phyloP scores from a whole-genome alignment of 2,113 vertebrate genomes.

The Syngnathus typhle region DNA sequence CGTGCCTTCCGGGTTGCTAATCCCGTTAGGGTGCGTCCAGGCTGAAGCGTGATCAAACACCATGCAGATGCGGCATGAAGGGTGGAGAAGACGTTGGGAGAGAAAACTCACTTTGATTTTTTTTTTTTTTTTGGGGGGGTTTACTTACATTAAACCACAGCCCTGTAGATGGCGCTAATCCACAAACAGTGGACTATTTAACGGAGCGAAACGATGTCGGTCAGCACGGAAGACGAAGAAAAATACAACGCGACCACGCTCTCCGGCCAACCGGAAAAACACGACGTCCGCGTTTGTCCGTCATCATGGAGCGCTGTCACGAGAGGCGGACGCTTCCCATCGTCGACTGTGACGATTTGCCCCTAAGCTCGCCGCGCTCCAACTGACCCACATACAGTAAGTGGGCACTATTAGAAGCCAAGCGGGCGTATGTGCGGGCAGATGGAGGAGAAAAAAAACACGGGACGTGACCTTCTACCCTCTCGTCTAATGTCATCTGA shows the following conservation, averaged over 20 bases:
- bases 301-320: conserved; percentile 50
- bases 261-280: conserved; percentile 70
- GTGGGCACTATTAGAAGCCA: conserved; percentile 5
- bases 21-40: conserved; percentile 55
- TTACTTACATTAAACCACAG: not conserved
- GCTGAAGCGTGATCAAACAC: conserved; percentile 64
- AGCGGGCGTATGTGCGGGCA: conserved; percentile 41
- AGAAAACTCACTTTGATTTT: conserved; percentile 44
- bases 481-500: conserved; percentile 35
- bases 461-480: conserved; percentile 49
- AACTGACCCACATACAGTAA: conserved; percentile 15
- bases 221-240: conserved; percentile 64
- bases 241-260: conserved; percentile 58
- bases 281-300: conserved; percentile 47
- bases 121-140: conserved; percentile 23
- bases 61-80: conserved; percentile 50
- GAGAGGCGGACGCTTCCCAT: not conserved
- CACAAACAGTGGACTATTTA: not conserved
- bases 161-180: not conserved
- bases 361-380: not conserved
- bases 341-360: not conserved
- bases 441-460: conserved; percentile 37
- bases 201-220: conserved; percentile 36
- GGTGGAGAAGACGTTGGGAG: conserved; percentile 38
- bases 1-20: conserved; percentile 35